Conservation (phyloP, 2,113 vertebrate species). For the Leucopternis melanops region DNA sequence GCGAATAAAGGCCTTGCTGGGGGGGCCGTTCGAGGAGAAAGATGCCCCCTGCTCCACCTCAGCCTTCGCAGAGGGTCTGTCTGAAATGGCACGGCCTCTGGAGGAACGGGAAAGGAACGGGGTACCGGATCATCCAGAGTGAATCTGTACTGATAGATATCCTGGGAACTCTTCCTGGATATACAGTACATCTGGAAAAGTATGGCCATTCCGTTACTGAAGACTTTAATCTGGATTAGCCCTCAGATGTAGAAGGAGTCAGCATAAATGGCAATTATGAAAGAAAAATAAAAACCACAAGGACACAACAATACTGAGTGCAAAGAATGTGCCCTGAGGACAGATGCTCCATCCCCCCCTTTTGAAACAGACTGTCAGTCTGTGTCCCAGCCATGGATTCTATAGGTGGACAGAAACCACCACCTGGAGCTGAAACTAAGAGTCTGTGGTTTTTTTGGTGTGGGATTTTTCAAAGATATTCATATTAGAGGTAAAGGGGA, state of each 20-base stretch:
- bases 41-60: background rate
- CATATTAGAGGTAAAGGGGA: background rate
- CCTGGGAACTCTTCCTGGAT: background rate
- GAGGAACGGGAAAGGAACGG: background rate
- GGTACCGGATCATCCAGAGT: background rate
- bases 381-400: background rate
- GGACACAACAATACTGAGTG: background rate
- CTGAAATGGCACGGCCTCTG: background rate
- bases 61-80: background rate
- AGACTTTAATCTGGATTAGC: background rate
- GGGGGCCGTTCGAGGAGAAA: background rate
- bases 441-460: background rate
- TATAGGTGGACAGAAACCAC: background rate
- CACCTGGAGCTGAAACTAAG: background rate
- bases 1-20: too few species aligned
- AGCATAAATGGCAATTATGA: background rate
- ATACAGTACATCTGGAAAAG: background rate
- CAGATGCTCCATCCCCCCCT: background rate
- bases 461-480: background rate
- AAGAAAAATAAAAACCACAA: background rate
- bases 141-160: background rate
- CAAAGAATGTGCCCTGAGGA: background rate
- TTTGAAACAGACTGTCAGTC: background rate
- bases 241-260: background rate
- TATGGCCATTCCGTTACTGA: background rate